Conservation (phyloP, 2,797 vertebrate species). For the Moxostoma hubbsi region DNA sequence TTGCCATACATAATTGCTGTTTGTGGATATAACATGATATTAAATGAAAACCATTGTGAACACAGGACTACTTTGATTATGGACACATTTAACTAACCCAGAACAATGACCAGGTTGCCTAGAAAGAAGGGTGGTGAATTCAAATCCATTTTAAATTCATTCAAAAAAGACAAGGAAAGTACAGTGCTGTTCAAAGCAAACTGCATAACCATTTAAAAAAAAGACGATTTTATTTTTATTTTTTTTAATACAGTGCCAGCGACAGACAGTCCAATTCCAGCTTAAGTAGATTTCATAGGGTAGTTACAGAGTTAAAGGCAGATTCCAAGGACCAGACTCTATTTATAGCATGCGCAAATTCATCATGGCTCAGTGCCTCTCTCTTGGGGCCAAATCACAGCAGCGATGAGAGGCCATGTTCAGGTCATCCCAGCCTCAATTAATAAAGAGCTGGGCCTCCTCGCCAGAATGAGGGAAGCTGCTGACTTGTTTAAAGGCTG, state of each 20-base stretch:
- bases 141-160: slow-evolving; percentile 43
- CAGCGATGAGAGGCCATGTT: slow-evolving; percentile 59
- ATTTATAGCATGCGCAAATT: slow-evolving; percentile 72
- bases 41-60: slow-evolving; percentile 32
- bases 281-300: slow-evolving; percentile 66
- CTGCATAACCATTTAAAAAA: slow-evolving; percentile 29
- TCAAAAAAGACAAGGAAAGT: slow-evolving; percentile 19
- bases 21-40: slow-evolving; percentile 9
- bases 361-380: slow-evolving; percentile 62
- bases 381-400: slow-evolving; percentile 62
- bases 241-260: slow-evolving; percentile 31
- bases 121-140: slow-evolving; percentile 36
- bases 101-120: slow-evolving; percentile 56
- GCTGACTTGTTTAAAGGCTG: slow-evolving; percentile 47
- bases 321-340: slow-evolving; percentile 67
- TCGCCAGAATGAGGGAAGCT: slow-evolving; percentile 39
- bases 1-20: neutral
- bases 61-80: slow-evolving; percentile 70
- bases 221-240: slow-evolving; percentile 33
- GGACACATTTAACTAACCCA: slow-evolving; percentile 73
- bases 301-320: slow-evolving; percentile 70
- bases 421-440: slow-evolving; percentile 50
- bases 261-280: slow-evolving; percentile 46
- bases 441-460: slow-evolving; percentile 49
- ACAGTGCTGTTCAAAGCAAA: slow-evolving; percentile 10